Evolutionary conservation across 2,888 invertebrate species (phyloP).

Genomic region (Chrysolina haemoptera): DNA sequence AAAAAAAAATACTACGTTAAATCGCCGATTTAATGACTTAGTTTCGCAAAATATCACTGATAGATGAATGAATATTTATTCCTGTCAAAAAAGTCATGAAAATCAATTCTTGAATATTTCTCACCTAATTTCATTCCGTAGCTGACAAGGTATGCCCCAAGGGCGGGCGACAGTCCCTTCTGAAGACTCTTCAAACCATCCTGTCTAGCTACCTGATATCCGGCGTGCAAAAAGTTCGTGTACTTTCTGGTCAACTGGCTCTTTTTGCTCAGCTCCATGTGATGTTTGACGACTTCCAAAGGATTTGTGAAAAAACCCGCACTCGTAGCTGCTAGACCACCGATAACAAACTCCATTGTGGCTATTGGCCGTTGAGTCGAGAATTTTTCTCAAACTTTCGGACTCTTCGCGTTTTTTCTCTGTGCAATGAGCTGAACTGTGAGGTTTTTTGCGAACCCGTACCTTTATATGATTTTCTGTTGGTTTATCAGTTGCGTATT

Average conservation of each 20-base stretch:
- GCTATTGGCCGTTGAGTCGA: conserved; percentile 18
- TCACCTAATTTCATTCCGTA: conserved; percentile 53
- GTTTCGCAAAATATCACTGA: no score
- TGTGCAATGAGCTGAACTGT: not conserved
- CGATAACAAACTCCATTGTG: conserved; percentile 52
- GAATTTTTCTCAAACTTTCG: conserved; percentile 11
- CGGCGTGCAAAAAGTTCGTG: conserved; percentile 44
- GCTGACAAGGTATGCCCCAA: conserved; percentile 50
- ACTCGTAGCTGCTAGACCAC: conserved; percentile 51
- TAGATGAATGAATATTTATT: no score
- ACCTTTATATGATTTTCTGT: not conserved
- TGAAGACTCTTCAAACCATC: conserved; percentile 50
- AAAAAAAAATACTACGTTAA: no score
- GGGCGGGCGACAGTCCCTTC: conserved; percentile 52
- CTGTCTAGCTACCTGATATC: conserved; percentile 45
- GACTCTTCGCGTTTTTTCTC: not conserved
- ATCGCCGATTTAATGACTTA: no score
- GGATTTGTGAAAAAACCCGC: conserved; percentile 53
- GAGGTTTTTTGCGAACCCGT: not conserved
- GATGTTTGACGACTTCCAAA: conserved; percentile 52
- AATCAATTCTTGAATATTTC: no score
- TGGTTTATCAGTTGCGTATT: not conserved
- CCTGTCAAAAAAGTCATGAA: no score
- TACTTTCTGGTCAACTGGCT: conserved; percentile 45
- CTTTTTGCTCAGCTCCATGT: conserved; percentile 53